Percentiles rank a stretch among this genome's conserved stretches.
These are phyloP conservation scores for Drosophila sulfurigaster DNA, from an alignment of 1,140 invertebrate species.

Conservation along the genomic window DNA sequence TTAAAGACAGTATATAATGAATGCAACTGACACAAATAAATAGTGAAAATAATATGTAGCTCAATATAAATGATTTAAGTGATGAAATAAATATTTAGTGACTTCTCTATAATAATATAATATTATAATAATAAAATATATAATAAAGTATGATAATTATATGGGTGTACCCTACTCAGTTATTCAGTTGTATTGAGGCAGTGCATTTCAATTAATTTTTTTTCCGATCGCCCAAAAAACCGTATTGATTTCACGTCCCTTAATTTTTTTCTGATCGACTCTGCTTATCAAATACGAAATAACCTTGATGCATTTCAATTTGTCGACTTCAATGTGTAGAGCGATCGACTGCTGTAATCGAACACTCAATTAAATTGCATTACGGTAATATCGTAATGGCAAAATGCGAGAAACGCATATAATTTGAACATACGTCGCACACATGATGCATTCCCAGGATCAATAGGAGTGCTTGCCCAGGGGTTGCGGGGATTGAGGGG, in stretches of 20 bases:
- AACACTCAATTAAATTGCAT: slow-evolving; percentile 69
- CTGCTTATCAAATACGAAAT: background rate
- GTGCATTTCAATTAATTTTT: too few relatives aligned
- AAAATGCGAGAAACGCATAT: slow-evolving; percentile 37
- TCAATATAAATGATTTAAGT: too few relatives aligned
- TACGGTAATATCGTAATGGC: slow-evolving; percentile 61
- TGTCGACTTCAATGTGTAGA: background rate
- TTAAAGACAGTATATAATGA: too few relatives aligned
- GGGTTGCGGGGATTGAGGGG: slow-evolving; percentile 1
- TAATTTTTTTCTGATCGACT: background rate
- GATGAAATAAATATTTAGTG: too few relatives aligned
- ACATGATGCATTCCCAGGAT: slow-evolving; percentile 76
- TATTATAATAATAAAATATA: too few relatives aligned
- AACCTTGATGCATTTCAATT: background rate
- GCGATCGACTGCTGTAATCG: slow-evolving; percentile 36
- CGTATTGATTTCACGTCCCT: background rate
- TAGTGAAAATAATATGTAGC: too few relatives aligned
- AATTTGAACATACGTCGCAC: slow-evolving; percentile 72
- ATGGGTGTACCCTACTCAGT: too few relatives aligned
- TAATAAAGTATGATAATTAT: too few relatives aligned
- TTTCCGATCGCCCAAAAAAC: background rate
- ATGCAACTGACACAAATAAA: too few relatives aligned
- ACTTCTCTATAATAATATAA: too few relatives aligned
- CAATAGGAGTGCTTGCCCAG: slow-evolving; percentile 1
- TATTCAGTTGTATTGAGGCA: too few relatives aligned